These are phyloP conservation scores for Crotophaga sulcirostris DNA, from an alignment of 2,113 vertebrate species.

Conservation along the genomic window DNA sequence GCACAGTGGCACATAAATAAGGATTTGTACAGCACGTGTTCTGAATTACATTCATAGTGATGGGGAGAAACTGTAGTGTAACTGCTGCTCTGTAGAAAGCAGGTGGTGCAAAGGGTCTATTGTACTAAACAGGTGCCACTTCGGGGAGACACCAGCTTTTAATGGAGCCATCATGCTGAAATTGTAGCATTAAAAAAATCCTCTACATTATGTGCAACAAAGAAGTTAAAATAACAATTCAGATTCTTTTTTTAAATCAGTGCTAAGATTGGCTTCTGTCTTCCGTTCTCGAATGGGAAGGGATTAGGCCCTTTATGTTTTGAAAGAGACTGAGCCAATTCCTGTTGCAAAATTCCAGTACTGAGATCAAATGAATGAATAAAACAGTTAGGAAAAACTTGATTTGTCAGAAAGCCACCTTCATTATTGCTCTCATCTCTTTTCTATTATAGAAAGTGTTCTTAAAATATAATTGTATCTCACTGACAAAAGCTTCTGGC, in stretches of 20 bases:
- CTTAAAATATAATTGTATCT: constrained; percentile 31
- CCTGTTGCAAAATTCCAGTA: constrained; percentile 20
- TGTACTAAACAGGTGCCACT: background rate
- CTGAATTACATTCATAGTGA: background rate
- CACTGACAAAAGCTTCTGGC: constrained; percentile 45
- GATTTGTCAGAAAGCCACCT: constrained; percentile 16
- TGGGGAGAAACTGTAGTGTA: background rate
- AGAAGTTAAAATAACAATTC: constrained; percentile 16
- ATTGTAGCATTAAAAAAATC: background rate
- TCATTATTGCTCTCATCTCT: background rate
- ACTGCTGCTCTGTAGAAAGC: background rate
- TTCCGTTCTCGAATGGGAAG: constrained; percentile 32
- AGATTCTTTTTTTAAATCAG: background rate
- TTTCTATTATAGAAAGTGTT: background rate
- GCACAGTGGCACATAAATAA: background rate
- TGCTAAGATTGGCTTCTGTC: constrained; percentile 42
- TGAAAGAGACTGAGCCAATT: background rate
- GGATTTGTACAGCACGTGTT: background rate
- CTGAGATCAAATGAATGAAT: constrained; percentile 16
- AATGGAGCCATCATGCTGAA: background rate
- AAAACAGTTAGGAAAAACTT: background rate
- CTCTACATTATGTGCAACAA: background rate
- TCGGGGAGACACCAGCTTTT: background rate
- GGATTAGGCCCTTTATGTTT: constrained; percentile 40
- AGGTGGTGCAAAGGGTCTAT: background rate